Percentiles rank a stretch among this genome's conserved stretches.
Conservation (phyloP, 2,888 invertebrate genomes). For the Aphrophora alni region DNA sequence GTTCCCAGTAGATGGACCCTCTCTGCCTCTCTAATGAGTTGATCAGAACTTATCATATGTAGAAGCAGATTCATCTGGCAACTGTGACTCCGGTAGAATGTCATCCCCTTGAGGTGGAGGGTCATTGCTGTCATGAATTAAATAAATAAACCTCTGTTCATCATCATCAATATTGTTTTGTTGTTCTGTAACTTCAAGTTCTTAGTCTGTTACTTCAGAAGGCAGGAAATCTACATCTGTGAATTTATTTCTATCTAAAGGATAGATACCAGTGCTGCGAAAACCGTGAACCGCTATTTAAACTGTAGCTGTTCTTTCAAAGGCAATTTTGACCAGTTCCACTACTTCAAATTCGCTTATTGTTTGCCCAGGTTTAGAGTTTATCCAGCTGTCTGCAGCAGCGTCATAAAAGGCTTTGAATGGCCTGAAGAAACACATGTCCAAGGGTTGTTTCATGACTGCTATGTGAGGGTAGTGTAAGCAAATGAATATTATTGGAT, state of each 20-base stretch:
- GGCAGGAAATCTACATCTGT: slow-evolving; percentile 28
- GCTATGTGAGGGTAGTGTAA: too few species aligned
- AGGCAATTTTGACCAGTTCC: slow-evolving; percentile 16
- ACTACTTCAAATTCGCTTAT: slow-evolving; percentile 9
- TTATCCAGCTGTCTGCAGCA: slow-evolving; percentile 10
- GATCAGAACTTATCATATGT: too few species aligned
- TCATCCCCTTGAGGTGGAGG: slow-evolving; percentile 9
- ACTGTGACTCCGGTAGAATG: slow-evolving; percentile 6
- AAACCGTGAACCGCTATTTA: slow-evolving; percentile 3
- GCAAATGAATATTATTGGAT: too few species aligned
- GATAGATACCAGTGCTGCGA: slow-evolving; percentile 20
- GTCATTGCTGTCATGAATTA: slow-evolving; percentile 13
- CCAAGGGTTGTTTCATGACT: slow-evolving; percentile 34
- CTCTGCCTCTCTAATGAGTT: too few species aligned
- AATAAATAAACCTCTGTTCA: not conserved
- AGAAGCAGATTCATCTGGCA: too few species aligned
- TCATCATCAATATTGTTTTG: slow-evolving; percentile 19
- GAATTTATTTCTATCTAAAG: slow-evolving; percentile 29
- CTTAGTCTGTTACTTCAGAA: slow-evolving; percentile 22
- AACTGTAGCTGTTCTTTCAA: slow-evolving; percentile 18
- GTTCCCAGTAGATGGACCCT: too few species aligned
- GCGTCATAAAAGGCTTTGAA: slow-evolving; percentile 19
- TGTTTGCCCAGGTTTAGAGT: not conserved
- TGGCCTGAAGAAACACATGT: slow-evolving; percentile 21
- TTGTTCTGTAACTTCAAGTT: slow-evolving; percentile 15